These are phyloP conservation scores for Prolemur simus DNA, from an alignment of 2,113 vertebrate species.

Conservation along the genomic window DNA sequence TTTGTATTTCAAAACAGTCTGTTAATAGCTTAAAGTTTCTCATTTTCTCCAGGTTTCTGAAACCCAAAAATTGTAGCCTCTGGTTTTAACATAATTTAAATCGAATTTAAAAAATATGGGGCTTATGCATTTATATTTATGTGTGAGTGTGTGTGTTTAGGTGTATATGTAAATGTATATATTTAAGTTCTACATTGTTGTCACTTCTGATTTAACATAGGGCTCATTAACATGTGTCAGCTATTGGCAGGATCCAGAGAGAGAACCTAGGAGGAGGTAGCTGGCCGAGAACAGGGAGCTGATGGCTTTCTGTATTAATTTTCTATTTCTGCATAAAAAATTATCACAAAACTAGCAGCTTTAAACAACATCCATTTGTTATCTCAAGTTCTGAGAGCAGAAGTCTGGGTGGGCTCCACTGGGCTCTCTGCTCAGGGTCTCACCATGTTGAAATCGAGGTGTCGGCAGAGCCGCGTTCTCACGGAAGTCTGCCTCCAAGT, in stretches of 20 bases:
- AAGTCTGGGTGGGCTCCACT: not conserved
- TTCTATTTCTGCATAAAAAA: not conserved
- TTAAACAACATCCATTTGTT: not conserved
- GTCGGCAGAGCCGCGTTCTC: not conserved
- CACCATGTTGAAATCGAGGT: not conserved
- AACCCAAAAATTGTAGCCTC: not conserved
- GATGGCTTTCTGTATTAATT: not conserved
- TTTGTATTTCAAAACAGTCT: conserved; percentile 4
- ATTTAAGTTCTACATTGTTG: not conserved
- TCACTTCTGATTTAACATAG: not conserved
- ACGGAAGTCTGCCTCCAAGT: not conserved
- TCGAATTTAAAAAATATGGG: not conserved
- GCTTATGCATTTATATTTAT: not conserved
- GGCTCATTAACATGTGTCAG: not conserved
- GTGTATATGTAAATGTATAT: not conserved
- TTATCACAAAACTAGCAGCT: not conserved
- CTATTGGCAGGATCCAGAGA: not conserved
- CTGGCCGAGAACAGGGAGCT: not conserved
- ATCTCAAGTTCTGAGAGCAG: not conserved
- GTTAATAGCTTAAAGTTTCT: not conserved
- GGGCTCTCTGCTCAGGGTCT: not conserved
- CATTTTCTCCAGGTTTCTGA: not conserved
- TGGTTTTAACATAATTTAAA: not conserved
- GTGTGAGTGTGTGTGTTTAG: not conserved
- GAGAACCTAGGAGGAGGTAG: not conserved